Evolutionary conservation across 2,797 vertebrate species (phyloP), one percentile per base, ranked within the genome.

Genomic region (Catharus ustulatus): DNA sequence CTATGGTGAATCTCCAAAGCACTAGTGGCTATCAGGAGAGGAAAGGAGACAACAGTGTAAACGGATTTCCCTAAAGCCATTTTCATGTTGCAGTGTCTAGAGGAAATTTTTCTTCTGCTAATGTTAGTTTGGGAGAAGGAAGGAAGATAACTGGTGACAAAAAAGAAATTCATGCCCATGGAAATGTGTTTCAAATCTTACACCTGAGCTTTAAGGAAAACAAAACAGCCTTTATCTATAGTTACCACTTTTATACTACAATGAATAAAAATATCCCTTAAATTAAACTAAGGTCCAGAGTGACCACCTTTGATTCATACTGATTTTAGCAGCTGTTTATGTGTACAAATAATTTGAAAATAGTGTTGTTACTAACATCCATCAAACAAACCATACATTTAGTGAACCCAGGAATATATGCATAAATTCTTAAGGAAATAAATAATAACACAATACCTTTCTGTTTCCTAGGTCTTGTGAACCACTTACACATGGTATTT

Each of bases 41-140:
- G 58, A 92, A 83, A 90, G 45, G 13, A 91, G 54, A 67, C 51
- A 77, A 84, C 52, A 89, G 38, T 78, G 55, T 89, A 40, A 75
- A 91, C 94, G 51, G 68, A 92, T 85, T 94, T 89, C 46, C 66
- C 74, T 81, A 85, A 82, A 68, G 71, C 43, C 22, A 62, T 83
- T 95, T 95, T 94, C 43, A 46, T 40, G 63, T 55, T 78, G 34
- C 42, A n/a, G 94, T 78, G 11, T 90, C 24, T 81, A 79, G 42
- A 84, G 54, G 26, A 84, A 80, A 69, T 90, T 76, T 88, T 77
- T 67, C 84, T 87, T 80, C 90, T 71, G 64, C 43, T 55, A 48
- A 14, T 34, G 40, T 32, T 42, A 15, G 10, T 27, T 61, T 83
- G 57, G 29, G 54, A 71, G 40, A 72, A 29, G 49, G 17, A 52